phyloP scores from a whole-genome alignment of 1,140 invertebrate species.

The Magallana ariakensis region DNA sequence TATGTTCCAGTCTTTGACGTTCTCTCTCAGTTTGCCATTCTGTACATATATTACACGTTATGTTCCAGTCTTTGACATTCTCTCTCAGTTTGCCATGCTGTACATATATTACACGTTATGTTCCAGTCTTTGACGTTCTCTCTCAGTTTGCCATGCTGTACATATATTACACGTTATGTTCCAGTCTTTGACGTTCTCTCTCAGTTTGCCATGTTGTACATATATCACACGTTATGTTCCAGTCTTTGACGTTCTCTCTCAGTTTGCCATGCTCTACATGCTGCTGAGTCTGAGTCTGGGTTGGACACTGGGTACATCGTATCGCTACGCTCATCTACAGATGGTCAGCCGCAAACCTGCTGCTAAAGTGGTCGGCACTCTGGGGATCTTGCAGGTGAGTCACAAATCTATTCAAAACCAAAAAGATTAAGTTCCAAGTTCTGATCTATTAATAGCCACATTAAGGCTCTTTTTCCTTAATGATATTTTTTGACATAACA shows the following conservation, averaged over 20 bases:
- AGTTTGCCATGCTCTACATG: slow-evolving; percentile 78
- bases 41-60: slow-evolving; percentile 64
- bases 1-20: slow-evolving; percentile 66
- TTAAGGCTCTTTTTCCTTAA: too few species aligned
- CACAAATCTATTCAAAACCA: background rate
- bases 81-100: slow-evolving; percentile 77
- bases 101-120: slow-evolving; percentile 62
- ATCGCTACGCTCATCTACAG: slow-evolving; percentile 72
- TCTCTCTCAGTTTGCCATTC: slow-evolving; percentile 76
- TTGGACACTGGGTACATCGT: slow-evolving; percentile 75
- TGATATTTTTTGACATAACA: too few species aligned
- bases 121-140: slow-evolving; percentile 76
- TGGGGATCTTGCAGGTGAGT: slow-evolving; percentile 74
- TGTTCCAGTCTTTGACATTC: slow-evolving; percentile 75
- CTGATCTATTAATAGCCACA: too few species aligned
- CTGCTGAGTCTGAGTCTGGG: slow-evolving; percentile 75
- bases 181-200: slow-evolving; percentile 77
- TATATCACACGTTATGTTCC: slow-evolving; percentile 56
- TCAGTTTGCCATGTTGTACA: slow-evolving; percentile 77
- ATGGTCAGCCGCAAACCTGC: slow-evolving; percentile 73
- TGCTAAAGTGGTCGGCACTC: slow-evolving; percentile 71
- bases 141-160: slow-evolving; percentile 77
- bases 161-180: slow-evolving; percentile 59
- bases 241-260: slow-evolving; percentile 77
- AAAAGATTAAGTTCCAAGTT: too few species aligned